A percentile compares a stretch with the other conserved stretches of the same genome.
These are phyloP conservation scores for Lepidocyrtinus sp. DNA, from an alignment of 2,888 invertebrate genomes.

Conservation along the genomic window DNA sequence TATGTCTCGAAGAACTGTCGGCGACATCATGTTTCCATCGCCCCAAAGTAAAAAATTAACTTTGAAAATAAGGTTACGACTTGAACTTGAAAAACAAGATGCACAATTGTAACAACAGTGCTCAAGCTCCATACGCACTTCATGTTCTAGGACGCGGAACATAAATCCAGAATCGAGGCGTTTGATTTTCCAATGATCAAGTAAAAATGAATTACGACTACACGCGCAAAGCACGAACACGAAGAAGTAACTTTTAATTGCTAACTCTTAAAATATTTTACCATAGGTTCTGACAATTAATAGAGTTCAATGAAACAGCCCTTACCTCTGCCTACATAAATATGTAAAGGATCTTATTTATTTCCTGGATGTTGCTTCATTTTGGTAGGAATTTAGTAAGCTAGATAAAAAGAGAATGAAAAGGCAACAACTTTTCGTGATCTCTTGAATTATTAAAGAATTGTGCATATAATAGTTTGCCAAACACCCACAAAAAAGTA, in stretches of 20 bases:
- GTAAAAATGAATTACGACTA: background rate
- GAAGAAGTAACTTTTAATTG: no score
- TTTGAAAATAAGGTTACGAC: conserved; percentile 14
- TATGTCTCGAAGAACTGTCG: conserved; percentile 20
- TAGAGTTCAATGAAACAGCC: no score
- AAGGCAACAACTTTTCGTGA: no score
- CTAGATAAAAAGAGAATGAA: no score
- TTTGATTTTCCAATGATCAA: background rate
- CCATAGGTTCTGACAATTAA: no score
- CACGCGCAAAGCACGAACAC: background rate
- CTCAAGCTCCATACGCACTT: background rate
- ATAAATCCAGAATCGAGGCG: background rate
- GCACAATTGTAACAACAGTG: background rate
- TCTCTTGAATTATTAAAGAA: no score
- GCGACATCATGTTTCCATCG: background rate
- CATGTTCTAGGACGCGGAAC: background rate
- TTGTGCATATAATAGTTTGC: no score
- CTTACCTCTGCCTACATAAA: no score
- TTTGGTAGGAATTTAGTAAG: no score
- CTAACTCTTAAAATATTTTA: no score
- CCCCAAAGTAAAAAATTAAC: conserved; percentile 21
- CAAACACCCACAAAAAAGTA: conserved; percentile 56
- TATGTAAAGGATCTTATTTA: no score
- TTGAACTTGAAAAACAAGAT: background rate
- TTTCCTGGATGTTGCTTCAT: no score